Conservation (phyloP, 2,797 vertebrate species). For the Ptychadena robeensis region DNA sequence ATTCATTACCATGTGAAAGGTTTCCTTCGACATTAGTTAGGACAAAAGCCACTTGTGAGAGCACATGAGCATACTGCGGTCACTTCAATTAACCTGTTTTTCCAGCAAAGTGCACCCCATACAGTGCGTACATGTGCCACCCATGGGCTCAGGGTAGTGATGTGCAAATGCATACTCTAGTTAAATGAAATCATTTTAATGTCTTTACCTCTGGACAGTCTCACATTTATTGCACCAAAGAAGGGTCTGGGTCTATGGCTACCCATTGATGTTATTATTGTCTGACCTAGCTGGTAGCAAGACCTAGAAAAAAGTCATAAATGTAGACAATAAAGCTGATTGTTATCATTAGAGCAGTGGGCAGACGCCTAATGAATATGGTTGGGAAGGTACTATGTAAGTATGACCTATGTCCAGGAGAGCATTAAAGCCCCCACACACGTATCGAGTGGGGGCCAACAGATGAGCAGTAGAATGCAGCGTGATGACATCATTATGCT, state of each 20-base stretch:
- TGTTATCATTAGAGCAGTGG: not conserved
- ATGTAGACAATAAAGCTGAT: not conserved
- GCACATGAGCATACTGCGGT: not conserved
- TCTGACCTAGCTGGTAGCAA: not conserved
- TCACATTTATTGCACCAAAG: not conserved
- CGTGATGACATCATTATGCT: too few species aligned
- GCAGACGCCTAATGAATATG: too few species aligned
- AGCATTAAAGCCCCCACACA: too few species aligned
- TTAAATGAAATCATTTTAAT: not conserved
- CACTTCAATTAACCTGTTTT: slow-evolving; percentile 33
- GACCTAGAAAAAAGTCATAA: too few species aligned
- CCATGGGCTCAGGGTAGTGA: not conserved
- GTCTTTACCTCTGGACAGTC: not conserved
- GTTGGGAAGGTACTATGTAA: too few species aligned
- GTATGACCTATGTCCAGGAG: too few species aligned
- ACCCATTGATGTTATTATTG: not conserved
- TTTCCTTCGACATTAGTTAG: slow-evolving; percentile 25
- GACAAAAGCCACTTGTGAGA: slow-evolving; percentile 41
- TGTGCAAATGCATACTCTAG: not conserved
- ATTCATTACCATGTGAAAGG: slow-evolving; percentile 52
- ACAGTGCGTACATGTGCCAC: slow-evolving; percentile 12
- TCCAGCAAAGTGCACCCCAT: slow-evolving; percentile 26
- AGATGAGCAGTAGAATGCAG: too few species aligned
- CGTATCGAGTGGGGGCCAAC: too few species aligned
- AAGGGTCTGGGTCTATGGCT: not conserved